Percentiles rank a stretch among this genome's conserved stretches.
phyloP scores from a whole-genome alignment of 2,888 invertebrate genomes.

The Zaprionus obscuricornis region DNA sequence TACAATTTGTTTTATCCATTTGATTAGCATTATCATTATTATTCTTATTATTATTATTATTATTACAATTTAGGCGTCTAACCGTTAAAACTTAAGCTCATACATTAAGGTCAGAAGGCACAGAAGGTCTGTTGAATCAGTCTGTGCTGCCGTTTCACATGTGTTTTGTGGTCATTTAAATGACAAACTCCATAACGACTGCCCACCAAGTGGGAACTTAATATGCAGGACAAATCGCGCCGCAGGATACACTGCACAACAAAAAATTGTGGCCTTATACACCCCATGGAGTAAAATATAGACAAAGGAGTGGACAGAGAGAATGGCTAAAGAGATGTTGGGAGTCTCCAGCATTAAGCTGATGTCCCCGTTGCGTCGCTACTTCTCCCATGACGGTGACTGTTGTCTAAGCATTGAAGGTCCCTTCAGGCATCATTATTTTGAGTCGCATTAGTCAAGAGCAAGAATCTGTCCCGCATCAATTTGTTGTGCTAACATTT shows the following conservation, averaged over 20 bases:
- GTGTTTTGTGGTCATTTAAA: constrained; percentile 33
- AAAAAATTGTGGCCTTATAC: no score
- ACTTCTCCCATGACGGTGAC: constrained; percentile 24
- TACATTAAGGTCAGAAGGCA: constrained; percentile 7
- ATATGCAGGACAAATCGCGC: constrained; percentile 67
- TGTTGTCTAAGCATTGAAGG: no score
- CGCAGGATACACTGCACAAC: constrained; percentile 34
- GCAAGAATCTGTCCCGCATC: constrained; percentile 32
- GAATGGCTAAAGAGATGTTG: no score
- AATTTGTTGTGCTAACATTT: constrained; percentile 59
- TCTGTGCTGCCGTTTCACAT: constrained; percentile 2
- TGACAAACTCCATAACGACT: constrained; percentile 31
- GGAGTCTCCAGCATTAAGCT: background rate
- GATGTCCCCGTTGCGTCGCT: background rate
- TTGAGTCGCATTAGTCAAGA: constrained; percentile 39
- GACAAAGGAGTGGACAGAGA: background rate
- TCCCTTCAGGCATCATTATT: constrained; percentile 42
- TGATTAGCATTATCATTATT: no score
- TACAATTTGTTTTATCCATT: no score
- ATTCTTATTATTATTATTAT: no score
- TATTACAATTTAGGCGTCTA: no score
- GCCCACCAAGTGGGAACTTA: constrained; percentile 48
- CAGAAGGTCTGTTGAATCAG: background rate
- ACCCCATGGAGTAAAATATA: background rate
- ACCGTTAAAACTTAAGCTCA: background rate